Base-by-base conservation (phyloP, 2,113 vertebrate species). In the Sinocyclocheilus anophthalmus region DNA sequence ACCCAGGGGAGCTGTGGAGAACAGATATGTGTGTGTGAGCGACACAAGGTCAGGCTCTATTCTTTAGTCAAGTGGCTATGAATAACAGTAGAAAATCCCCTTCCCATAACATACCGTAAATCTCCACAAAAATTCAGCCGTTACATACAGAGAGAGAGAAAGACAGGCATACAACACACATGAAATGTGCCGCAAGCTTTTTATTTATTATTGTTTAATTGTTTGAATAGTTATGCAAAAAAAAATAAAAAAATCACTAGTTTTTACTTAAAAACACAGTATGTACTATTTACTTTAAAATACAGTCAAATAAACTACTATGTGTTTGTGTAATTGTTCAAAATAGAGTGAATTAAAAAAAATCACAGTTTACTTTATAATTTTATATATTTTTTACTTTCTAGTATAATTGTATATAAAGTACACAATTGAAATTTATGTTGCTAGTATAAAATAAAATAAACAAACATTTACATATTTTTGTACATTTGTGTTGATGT, bases 41-140 rank as follows among this genome's bases (percentile, higher is more conserved):
- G 91, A 93, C 92, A 87, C 92, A 88, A 91, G 91, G 92, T 94
- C 89, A 91, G n/a, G 84, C 67, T 87, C 83, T 83, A 73, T 92
- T 90, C 87, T 90, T 85, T 14, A 26, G 73, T 87, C 76, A 70
- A 73, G 78, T 89, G 85, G 83, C 85, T 85, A 86, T 86, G 83
- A 81, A 87, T 85, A 88, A 87, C 89, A 75, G 87, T 80, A 88
- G 91, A 92, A 93, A 93, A 92, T 86, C 87, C 90, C 79, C 87
- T 69, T 4, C 55, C 85, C 87, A 86, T 89, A 92, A 90, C 84
- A 86, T 87, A 84, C 88, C 89, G 89, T 88, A 82, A 88, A 86
- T 85, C 85, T 87, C 45, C 48, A 33, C 7, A 75, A 79, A 85
- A 85, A 67, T 53, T 57, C 55, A 48, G 42, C 48, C 8, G 14